Percentiles rank a stretch among this genome's conserved stretches.
Conservation (phyloP, 2,113 vertebrate genomes). For the Spermophilus dauricus region DNA sequence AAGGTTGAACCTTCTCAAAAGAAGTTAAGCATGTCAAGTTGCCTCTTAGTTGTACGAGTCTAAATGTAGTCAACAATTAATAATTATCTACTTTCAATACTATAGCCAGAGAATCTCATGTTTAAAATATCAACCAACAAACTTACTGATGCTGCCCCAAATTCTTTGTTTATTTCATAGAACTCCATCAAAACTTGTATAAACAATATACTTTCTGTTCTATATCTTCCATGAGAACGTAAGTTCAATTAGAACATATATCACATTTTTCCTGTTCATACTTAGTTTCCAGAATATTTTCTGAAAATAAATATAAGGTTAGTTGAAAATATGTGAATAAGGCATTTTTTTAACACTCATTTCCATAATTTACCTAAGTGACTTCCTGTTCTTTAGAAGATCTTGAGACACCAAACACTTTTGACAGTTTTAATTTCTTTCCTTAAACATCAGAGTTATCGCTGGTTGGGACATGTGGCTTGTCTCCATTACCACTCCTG, state of each 20-base stretch:
- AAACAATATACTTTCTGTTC: not conserved
- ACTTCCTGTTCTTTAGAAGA: not conserved
- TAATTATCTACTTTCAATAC: not conserved
- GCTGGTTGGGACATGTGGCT: too few species aligned
- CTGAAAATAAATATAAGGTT: not conserved
- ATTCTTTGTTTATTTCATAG: not conserved
- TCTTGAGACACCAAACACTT: not conserved
- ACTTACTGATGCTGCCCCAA: not conserved
- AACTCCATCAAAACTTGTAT: not conserved
- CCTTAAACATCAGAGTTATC: not conserved
- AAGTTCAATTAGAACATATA: not conserved
- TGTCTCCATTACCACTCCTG: fast-evolving
- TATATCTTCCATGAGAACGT: not conserved
- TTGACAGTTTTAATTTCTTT: not conserved
- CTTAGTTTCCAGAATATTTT: not conserved
- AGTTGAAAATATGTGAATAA: not conserved
- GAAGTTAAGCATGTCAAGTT: constrained; percentile 55
- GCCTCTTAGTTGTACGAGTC: not conserved
- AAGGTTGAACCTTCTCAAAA: constrained; percentile 75
- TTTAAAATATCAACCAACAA: not conserved
- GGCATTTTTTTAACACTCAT: not conserved
- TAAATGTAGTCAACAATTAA: not conserved
- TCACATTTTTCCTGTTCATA: not conserved
- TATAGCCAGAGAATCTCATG: not conserved
- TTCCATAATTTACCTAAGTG: not conserved